Percentiles rank a stretch among this genome's conserved stretches.
phyloP scores from a whole-genome alignment of 2,888 invertebrate genomes.

The Taenaris catops region DNA sequence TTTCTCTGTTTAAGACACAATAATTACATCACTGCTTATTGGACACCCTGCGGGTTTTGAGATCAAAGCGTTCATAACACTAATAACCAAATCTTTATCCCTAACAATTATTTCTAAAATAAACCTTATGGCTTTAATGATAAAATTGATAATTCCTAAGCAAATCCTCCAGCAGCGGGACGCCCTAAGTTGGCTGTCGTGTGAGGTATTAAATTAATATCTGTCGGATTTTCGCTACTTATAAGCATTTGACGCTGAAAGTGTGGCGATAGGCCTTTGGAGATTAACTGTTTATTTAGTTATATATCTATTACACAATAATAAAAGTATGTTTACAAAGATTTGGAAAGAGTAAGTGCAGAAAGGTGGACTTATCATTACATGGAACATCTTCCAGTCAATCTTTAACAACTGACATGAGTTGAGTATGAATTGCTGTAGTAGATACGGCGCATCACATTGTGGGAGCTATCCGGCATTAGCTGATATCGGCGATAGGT shows the following conservation, averaged over 20 bases:
- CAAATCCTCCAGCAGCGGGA: not conserved
- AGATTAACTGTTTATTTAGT: slow-evolving; percentile 35
- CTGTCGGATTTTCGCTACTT: slow-evolving; percentile 50
- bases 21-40: slow-evolving; percentile 43
- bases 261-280: slow-evolving; percentile 52
- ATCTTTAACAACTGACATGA: too few species aligned
- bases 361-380: too few species aligned
- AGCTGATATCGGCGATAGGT: too few species aligned
- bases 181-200: slow-evolving; percentile 14
- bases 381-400: too few species aligned
- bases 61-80: slow-evolving; percentile 51
- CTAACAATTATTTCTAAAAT: not conserved
- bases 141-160: slow-evolving; percentile 20
- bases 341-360: too few species aligned
- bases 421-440: too few species aligned
- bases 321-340: too few species aligned
- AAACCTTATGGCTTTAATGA: slow-evolving; percentile 4
- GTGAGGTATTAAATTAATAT: slow-evolving; percentile 58
- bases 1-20: slow-evolving; percentile 6
- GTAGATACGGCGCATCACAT: too few species aligned
- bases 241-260: slow-evolving; percentile 59
- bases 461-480: too few species aligned
- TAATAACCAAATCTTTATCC: slow-evolving; percentile 14
- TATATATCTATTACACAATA: slow-evolving; percentile 1
- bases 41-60: slow-evolving; percentile 49